Base-by-base conservation (phyloP, 1,140 invertebrate genomes). In the Lasioglossum baleicum region DNA sequence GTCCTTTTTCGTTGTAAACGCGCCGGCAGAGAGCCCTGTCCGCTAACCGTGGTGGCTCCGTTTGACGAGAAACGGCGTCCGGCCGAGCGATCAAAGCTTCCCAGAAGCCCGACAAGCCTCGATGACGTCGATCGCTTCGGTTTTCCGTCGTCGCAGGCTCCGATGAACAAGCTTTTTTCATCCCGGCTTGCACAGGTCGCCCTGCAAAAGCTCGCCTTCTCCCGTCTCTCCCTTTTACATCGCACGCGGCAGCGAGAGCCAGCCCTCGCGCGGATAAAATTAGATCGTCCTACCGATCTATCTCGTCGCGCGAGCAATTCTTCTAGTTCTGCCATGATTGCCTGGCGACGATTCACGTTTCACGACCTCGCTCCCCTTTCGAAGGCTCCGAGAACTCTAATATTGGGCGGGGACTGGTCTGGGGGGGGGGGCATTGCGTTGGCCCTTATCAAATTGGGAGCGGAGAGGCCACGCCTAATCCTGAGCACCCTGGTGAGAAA, bases 21-120 rank as follows among this genome's bases (percentile, higher is more conserved):
- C 44, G 44, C 44, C 0, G 10, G 31, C 20, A 22, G 15, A 22
- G 15, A 35, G 35, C 26, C 44, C 35, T 4, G n/a, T 40, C 22
- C 26, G 75, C 1, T 85, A 67, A 84, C 84, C 84, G 87, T 82
- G 79, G 88, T 83, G 79, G 88, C 83, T 87, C 88, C 87, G 83
- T 83, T 81, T 76, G 75, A 78, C 70, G 82, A 87, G 87, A 86
- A 88, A 84, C 82, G 78, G 83, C 88, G 85, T 82, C 76, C 89
- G 90, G 88, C 88, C 87, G 88, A 87, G 69, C 83, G 85, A 88
- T 92, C 91, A 92, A 92, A 92, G 91, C 88, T 87, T 90, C 87
- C 35, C 89, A 88, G 82, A 74, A 82, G 84, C 84, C 85, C 82
- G 86, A 86, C 83, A 81, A 86, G 75, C 73, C 87, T 87, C 82